Conservation (phyloP, 2,888 invertebrate genomes). For the Synanthedon andrenaeformis region DNA sequence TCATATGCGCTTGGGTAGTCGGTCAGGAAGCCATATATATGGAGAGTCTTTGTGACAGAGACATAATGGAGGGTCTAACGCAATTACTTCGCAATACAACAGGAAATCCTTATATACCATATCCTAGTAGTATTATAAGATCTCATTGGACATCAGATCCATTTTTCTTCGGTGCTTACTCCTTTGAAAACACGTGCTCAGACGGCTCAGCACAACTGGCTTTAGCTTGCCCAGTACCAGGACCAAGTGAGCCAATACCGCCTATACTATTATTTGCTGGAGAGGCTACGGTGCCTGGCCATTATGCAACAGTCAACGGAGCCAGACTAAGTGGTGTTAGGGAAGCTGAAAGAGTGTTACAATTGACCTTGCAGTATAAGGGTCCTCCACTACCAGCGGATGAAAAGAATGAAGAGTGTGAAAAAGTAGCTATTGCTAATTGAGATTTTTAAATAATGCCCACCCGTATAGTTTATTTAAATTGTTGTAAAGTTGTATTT, state of each 20-base stretch:
- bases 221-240: conserved; percentile 74
- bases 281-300: conserved; percentile 82
- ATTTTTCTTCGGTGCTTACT: conserved; percentile 78
- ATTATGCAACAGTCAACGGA: conserved; percentile 81
- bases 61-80: conserved; percentile 75
- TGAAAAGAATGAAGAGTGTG: not conserved
- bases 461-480: not conserved
- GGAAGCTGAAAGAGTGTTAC: conserved; percentile 80
- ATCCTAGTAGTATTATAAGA: conserved; percentile 74
- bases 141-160: conserved; percentile 82
- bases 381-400: conserved; percentile 43
- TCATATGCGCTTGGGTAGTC: conserved; percentile 77
- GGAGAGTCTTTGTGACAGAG: conserved; percentile 76
- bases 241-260: conserved; percentile 70
- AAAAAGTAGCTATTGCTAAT: not conserved
- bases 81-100: conserved; percentile 73
- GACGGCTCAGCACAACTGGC: conserved; percentile 49
- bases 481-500: not conserved
- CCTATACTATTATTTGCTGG: conserved; percentile 84
- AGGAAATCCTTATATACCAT: conserved; percentile 73
- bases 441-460: not conserved
- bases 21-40: conserved; percentile 76
- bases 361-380: conserved; percentile 67
- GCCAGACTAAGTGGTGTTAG: conserved; percentile 82
- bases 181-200: conserved; percentile 57